Evolutionary conservation across 2,113 vertebrate genomes (phyloP).

Genomic region (Ginglymostoma cirratum): DNA sequence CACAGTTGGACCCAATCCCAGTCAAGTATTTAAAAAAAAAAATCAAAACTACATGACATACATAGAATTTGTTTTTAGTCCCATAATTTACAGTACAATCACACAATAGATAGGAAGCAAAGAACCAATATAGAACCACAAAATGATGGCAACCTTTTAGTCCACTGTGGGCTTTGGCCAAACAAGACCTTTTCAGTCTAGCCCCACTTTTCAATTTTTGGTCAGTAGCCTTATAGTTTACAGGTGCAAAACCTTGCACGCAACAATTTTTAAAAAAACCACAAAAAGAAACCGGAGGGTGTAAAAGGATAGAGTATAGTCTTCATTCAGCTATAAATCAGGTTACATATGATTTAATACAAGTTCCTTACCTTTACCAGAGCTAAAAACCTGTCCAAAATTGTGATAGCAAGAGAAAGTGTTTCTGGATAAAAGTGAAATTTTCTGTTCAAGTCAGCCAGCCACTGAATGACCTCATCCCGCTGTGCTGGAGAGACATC

Average conservation of each 20-base stretch:
- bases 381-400: slow-evolving; percentile 90
- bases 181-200: too few relatives aligned
- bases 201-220: too few relatives aligned
- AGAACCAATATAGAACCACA: background rate
- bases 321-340: background rate
- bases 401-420: slow-evolving; percentile 82
- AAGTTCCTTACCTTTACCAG: slow-evolving; percentile 77
- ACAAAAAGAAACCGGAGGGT: background rate
- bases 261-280: background rate
- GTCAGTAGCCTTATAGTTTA: too few relatives aligned
- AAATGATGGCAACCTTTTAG: too few relatives aligned
- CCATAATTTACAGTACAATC: background rate
- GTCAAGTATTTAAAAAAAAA: too few relatives aligned
- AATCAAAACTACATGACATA: too few relatives aligned
- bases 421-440: slow-evolving; percentile 94
- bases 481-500: slow-evolving; percentile 89
- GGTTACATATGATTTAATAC: background rate
- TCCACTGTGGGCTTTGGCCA: too few relatives aligned
- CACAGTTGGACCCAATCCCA: too few relatives aligned
- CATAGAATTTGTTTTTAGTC: too few relatives aligned
- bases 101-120: background rate
- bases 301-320: background rate
- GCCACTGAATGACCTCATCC: slow-evolving; percentile 89
- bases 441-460: slow-evolving; percentile 77
- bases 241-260: background rate